phyloP scores from a whole-genome alignment of 2,797 vertebrate species.

The Lepidocolaptes lacrymiger region DNA sequence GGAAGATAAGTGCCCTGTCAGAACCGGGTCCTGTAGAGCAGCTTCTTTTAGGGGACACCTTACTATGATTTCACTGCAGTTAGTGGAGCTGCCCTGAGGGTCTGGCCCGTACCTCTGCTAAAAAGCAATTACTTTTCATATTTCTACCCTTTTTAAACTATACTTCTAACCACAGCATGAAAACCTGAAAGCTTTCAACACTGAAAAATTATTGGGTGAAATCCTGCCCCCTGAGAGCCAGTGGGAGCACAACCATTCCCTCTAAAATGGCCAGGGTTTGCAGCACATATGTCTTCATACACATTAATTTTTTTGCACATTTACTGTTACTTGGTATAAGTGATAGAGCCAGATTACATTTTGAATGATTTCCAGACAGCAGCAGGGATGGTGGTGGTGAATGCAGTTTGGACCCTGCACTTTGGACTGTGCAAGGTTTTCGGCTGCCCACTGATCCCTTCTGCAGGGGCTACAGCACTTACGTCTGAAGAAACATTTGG shows the following conservation, averaged over 20 bases:
- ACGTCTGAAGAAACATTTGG: neutral
- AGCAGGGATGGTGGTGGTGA: neutral
- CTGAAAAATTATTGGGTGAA: slow-evolving; percentile 61
- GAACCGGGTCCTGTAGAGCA: neutral
- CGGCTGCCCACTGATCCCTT: neutral
- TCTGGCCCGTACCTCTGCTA: slow-evolving; percentile 29
- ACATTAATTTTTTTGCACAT: neutral
- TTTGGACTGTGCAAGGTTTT: neutral
- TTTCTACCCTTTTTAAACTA: slow-evolving; percentile 32
- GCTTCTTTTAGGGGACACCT: neutral
- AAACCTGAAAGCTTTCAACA: slow-evolving; percentile 63
- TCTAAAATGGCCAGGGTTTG: slow-evolving; percentile 26
- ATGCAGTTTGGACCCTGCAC: neutral
- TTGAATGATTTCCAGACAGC: slow-evolving; percentile 36
- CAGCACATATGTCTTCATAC: slow-evolving; percentile 8
- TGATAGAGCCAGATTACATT: neutral
- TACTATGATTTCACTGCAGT: neutral
- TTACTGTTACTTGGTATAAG: slow-evolving; percentile 6
- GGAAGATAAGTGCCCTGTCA: neutral
- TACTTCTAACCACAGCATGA: slow-evolving; percentile 53
- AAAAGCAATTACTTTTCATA: slow-evolving; percentile 60
- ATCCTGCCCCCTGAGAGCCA: slow-evolving; percentile 17
- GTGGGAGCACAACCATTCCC: slow-evolving; percentile 24
- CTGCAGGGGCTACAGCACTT: neutral
- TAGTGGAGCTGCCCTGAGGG: slow-evolving; percentile 32